Percentiles rank a stretch among this genome's conserved stretches.
These are phyloP conservation scores for Poeciliopsis turrubarensis DNA, from an alignment of 2,113 vertebrate genomes.

Conservation along the genomic window DNA sequence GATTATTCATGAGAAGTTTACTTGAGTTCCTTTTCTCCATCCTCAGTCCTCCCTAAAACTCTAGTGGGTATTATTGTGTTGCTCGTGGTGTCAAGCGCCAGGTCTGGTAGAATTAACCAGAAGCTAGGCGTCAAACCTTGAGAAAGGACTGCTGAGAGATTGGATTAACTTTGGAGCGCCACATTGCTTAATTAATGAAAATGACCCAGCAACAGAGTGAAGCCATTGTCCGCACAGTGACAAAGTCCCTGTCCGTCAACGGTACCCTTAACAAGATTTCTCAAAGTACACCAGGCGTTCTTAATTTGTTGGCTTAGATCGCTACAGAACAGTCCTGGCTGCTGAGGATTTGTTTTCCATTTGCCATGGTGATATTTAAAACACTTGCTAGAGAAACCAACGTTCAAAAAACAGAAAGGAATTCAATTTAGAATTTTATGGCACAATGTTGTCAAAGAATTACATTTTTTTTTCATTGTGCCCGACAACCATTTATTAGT, in stretches of 20 bases:
- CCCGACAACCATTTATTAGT: constrained; percentile 13
- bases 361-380: constrained; percentile 40
- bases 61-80: constrained; percentile 56
- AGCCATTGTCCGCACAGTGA: constrained; percentile 68
- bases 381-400: constrained; percentile 11
- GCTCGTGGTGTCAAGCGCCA: constrained; percentile 49
- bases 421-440: constrained; percentile 6
- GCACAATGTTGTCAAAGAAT: constrained; percentile 9
- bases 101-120: constrained; percentile 53
- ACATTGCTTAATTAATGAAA: constrained; percentile 79
- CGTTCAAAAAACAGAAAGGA: constrained; percentile 12
- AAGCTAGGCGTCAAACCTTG: constrained; percentile 64
- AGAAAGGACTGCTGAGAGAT: constrained; percentile 74
- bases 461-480: constrained; percentile 29
- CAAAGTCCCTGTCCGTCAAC: constrained; percentile 69
- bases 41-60: constrained; percentile 8
- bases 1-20: constrained; percentile 45
- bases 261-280: constrained; percentile 76
- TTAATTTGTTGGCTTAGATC: constrained; percentile 73
- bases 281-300: constrained; percentile 70
- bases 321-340: constrained; percentile 51
- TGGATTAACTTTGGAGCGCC: constrained; percentile 76
- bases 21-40: constrained; percentile 21
- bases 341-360: constrained; percentile 43
- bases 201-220: constrained; percentile 66